These are phyloP conservation scores for Numenius arquata DNA, from an alignment of 2,113 vertebrate species.

Conservation along the genomic window DNA sequence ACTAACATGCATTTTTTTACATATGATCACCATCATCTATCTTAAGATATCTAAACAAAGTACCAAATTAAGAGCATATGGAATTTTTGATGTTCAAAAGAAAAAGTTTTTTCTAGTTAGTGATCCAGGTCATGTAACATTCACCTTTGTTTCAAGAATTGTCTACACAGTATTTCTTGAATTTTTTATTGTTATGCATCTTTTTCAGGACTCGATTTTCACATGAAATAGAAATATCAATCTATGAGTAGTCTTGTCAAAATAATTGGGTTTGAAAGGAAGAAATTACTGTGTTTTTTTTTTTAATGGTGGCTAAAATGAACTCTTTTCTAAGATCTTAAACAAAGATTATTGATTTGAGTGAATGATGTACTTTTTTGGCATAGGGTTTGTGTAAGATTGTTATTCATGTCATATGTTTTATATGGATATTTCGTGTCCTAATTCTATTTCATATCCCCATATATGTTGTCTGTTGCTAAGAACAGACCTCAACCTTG, in stretches of 20 bases:
- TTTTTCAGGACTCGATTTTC: neutral
- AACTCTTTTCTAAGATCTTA: neutral
- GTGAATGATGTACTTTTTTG: neutral
- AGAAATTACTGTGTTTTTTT: neutral
- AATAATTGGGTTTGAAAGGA: neutral
- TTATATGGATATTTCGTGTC: neutral
- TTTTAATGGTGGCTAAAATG: neutral
- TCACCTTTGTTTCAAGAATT: neutral
- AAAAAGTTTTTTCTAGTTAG: neutral
- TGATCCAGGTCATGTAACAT: neutral
- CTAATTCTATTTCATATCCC: neutral
- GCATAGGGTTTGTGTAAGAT: neutral
- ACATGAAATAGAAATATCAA: neutral
- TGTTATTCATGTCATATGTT: neutral
- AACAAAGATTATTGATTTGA: rapidly evolving
- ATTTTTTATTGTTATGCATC: neutral
- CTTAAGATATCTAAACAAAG: neutral
- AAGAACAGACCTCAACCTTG: neutral
- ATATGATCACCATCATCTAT: neutral
- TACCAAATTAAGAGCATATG: neutral
- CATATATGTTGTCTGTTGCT: neutral
- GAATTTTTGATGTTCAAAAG: neutral
- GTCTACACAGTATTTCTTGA: neutral
- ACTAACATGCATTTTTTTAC: neutral
- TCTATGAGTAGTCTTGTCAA: neutral